These are phyloP conservation scores for Enteromius unitaeniatus DNA, from an alignment of 2,797 vertebrate species.

Conservation along the genomic window DNA sequence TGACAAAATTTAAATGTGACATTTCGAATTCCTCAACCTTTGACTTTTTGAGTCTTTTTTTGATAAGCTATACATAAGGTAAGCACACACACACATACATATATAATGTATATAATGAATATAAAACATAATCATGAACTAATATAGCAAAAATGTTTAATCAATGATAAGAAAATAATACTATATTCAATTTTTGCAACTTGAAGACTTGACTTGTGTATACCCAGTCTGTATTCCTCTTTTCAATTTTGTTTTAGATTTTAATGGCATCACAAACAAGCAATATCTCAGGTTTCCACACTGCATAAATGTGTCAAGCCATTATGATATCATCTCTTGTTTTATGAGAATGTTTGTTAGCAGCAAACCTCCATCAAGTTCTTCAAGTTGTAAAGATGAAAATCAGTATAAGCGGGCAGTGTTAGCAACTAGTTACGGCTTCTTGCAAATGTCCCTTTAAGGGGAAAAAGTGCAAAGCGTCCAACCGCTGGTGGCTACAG, in stretches of 20 bases:
- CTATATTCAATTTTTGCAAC: background rate
- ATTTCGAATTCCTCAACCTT: too few species aligned
- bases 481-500: slow-evolving; percentile 18
- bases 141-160: background rate
- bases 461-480: slow-evolving; percentile 16
- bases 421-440: slow-evolving; percentile 20
- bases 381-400: slow-evolving; percentile 21
- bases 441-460: slow-evolving; percentile 13
- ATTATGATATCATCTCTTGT: slow-evolving; percentile 37
- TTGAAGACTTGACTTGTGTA: background rate
- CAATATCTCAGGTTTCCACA: slow-evolving; percentile 14
- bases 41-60: background rate
- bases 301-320: slow-evolving; percentile 1
- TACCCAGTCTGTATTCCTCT: background rate
- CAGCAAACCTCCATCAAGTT: slow-evolving; percentile 34
- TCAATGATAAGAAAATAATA: background rate
- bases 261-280: slow-evolving; percentile 17
- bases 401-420: background rate
- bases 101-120: too few species aligned
- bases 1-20: too few species aligned
- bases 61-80: background rate
- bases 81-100: too few species aligned
- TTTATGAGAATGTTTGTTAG: slow-evolving; percentile 23
- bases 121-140: too few species aligned
- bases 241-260: background rate